A percentile compares a stretch with the other conserved stretches of the same genome.
Evolutionary conservation across 2,113 vertebrate genomes (phyloP).

Genomic region (Stercorarius parasiticus): DNA sequence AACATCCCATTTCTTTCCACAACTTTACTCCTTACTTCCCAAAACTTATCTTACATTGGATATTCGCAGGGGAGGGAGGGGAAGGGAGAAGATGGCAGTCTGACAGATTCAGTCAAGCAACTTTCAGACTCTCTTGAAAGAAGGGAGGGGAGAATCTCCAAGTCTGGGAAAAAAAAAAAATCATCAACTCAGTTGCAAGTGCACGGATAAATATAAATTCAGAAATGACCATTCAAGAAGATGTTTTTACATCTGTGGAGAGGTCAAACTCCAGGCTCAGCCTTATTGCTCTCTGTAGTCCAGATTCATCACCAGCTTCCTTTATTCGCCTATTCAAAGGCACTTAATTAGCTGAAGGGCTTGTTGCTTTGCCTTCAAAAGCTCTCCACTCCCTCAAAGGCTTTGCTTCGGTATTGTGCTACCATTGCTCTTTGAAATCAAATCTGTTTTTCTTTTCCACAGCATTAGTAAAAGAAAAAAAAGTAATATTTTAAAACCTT

Average conservation of each 20-base stretch:
- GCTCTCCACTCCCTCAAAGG: slow-evolving; percentile 58
- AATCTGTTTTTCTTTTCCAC: slow-evolving; percentile 40
- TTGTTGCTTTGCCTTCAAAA: slow-evolving; percentile 67
- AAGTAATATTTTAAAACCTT: not conserved
- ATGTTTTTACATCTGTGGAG: slow-evolving; percentile 29
- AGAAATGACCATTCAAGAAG: slow-evolving; percentile 42
- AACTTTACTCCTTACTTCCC: not conserved
- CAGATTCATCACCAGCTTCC: slow-evolving; percentile 65
- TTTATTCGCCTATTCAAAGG: slow-evolving; percentile 73
- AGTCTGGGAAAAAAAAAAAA: not conserved
- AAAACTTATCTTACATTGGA: not conserved
- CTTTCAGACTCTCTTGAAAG: not conserved
- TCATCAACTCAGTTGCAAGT: not conserved
- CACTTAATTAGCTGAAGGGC: slow-evolving; percentile 74
- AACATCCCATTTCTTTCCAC: not conserved
- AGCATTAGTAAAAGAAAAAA: not conserved
- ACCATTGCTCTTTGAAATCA: slow-evolving; percentile 67
- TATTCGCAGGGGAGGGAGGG: not conserved
- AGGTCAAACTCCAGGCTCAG: slow-evolving; percentile 36
- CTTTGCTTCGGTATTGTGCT: slow-evolving; percentile 49
- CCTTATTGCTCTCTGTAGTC: slow-evolving; percentile 18
- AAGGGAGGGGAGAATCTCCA: not conserved
- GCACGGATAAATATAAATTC: not conserved
- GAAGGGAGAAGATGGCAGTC: not conserved
- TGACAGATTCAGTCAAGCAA: not conserved